Base-by-base conservation (phyloP, 2,797 vertebrate species). In the Clarias pachynema region DNA sequence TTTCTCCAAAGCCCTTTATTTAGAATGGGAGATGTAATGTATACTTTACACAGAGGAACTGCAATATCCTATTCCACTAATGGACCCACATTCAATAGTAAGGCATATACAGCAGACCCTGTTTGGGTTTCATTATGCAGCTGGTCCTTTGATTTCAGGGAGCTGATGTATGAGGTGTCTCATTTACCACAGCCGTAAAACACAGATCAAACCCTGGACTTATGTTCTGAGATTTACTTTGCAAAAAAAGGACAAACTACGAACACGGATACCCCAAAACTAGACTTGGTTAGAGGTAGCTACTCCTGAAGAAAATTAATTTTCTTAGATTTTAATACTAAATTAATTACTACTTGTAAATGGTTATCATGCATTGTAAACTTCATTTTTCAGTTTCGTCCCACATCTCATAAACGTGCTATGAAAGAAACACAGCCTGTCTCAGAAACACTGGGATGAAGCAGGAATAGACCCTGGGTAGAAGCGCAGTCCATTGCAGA, bases 31-130 rank as follows among this genome's bases (percentile, higher is more conserved):
- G 91, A 90, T 89, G 91, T 91, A 89, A 93, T 93, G 92, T 93
- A 91, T 93, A 93, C 90, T 93, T 93, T 92, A 92, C 91, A 90
- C 86, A 79, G 91, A 93, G 94, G 94, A 94, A 95, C 90, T 89
- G 85, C 90, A 94, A 94, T 95, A 94, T 95, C 94, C 94, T 94
- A 92, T 95, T 95, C 90, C 92, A 62, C 82, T 87, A 88, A 79
- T 29, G 87, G 85, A 18, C 89, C 89, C 90, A 91, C 91, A 90
- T 92, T 89, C 90, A 90, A 85, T 84, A 87, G 87, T 79, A 85
- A 24, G n/a, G 22, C 63, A 73, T 65, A 68, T 84, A 83, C 75
- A 83, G 82, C 82, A 88, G 68, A 88, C 89, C 89, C 87, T 85
- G 75, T 90, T 90, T 90, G 87, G 62, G 72, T 79, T 86, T 89